Evolutionary conservation across 2,797 vertebrate species (phyloP), one percentile per base, ranked within the genome.

Genomic region (Phaenicophaeus curvirostris): DNA sequence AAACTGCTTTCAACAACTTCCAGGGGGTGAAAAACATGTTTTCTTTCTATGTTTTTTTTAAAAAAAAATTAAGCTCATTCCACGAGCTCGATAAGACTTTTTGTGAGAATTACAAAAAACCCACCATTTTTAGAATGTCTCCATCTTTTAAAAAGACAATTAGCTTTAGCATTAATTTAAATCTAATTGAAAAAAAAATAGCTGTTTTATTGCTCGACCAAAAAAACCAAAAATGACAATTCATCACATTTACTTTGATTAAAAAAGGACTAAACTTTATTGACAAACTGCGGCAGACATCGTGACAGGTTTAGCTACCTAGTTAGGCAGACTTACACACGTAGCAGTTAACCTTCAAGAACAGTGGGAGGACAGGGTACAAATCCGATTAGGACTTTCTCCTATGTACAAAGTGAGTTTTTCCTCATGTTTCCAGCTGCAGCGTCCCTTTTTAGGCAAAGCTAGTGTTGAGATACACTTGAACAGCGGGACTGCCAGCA

Each of bases 221-320:
- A 99, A 96, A 39, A 39, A 39, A 39, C 39, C 13, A 39, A 39
- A n/a, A 99, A 99, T 99, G 98, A 99, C 98, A 99, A 98, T 99
- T 99, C 98, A 98, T 98, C 98, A 98, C 98, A 97, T 99, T 99
- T 97, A 98, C 98, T 99, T 99, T 98, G 99, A 99, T 99, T 99
- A 98, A 99, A 99, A 99, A 99, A 99, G 99, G 98, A 99, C 99
- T 99, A 99, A 98, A 99, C 99, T 99, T 99, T 99, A 99, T 99
- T 99, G 99, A 99, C 99, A 99, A 98, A 99, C 98, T 98, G 98
- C 98, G 99, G 99, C 98, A 99, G 99, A 99, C 99, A 99, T 98
- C 98, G 98, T 98, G 98, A 99, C 97, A 98, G 98, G 95, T 97
- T 99, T 99, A 99, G 98, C 99, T 99, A 99, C 99, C 99, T 99